Evolutionary conservation across 35 echinoderm and acorn worm species (phyloP), one percentile per base, ranked within the genome.

Genomic region (Ptychodera flava): DNA sequence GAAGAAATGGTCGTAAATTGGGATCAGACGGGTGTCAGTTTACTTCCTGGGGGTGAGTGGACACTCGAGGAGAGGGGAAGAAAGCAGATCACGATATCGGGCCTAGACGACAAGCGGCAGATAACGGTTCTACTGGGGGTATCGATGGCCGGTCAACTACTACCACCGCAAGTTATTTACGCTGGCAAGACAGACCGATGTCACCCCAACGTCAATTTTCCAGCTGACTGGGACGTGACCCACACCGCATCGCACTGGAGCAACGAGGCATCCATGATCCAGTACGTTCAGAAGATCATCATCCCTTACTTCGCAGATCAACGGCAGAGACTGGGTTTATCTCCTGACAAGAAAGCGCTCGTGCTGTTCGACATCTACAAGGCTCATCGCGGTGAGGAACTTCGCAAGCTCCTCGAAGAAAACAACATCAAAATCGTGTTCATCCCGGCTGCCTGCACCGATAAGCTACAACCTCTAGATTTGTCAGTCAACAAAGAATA

Each of bases 161-260:
- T 91, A 35, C 90, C 85, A n/a, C 90, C 90, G 1, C 90, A 91
- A 33, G 88, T 91, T 15, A 38, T 91, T 0, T 91, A 91, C 85
- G 79, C 87, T 33, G 90, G 90, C 0, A 91, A 35, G 78, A 91
- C 85, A 31, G 80, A 87, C 1, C 36, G 79, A 82, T 91, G 90
- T 36, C 90, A 91, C 36, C 85, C 90, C 15, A 91, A 91, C 78
- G 90, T 77, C 36, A 76, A 52, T 28, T 91, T 87, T 34, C 90
- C 90, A 33, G 85, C 77, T 36, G 85, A 91, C 64, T 91, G 90
- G 90, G 90, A 91, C 52, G 38, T 91, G 1, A 38, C 27, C 29
- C 90, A 91, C 53, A 85, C 85, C 15, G 35, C 33, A 32, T 83
- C 85, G 34, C 85, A 88, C 80, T 91, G 85, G 90, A 82, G 79